These are phyloP conservation scores for Drosophila ficusphila DNA, from an alignment of 1,140 invertebrate species.

Conservation along the genomic window DNA sequence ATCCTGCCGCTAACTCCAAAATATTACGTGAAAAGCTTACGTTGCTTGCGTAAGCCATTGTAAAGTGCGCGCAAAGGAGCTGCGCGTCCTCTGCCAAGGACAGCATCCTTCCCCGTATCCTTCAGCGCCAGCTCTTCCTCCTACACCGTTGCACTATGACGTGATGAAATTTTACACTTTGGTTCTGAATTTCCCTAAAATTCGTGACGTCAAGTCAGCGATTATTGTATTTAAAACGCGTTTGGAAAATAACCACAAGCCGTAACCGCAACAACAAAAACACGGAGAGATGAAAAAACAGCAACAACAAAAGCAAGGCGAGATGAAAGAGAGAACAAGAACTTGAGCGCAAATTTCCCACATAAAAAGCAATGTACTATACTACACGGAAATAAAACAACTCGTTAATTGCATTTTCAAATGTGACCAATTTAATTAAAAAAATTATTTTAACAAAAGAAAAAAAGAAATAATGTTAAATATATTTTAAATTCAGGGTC, in stretches of 20 bases:
- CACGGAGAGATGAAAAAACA: not conserved
- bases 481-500: too few species aligned
- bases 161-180: slow-evolving; percentile 36
- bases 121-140: not conserved
- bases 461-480: too few species aligned
- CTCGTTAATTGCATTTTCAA: too few species aligned
- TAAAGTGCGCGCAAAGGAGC: slow-evolving; percentile 40
- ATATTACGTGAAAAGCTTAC: slow-evolving; percentile 45
- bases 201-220: slow-evolving; percentile 53
- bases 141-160: slow-evolving; percentile 8
- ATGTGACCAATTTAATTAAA: too few species aligned
- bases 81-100: slow-evolving; percentile 72
- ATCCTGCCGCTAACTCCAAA: not conserved
- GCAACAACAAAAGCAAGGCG: slow-evolving; percentile 1
- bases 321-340: slow-evolving; percentile 28
- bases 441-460: too few species aligned
- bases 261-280: slow-evolving; percentile 24
- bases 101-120: slow-evolving; percentile 41
- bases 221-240: slow-evolving; percentile 41
- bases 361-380: slow-evolving; percentile 22
- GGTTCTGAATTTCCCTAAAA: slow-evolving; percentile 17
- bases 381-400: not conserved
- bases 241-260: slow-evolving; percentile 32
- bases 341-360: slow-evolving; percentile 59
- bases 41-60: slow-evolving; percentile 62